Evolutionary conservation across 2,888 invertebrate genomes (phyloP).

Genomic region (Erpobdella octoculata): DNA sequence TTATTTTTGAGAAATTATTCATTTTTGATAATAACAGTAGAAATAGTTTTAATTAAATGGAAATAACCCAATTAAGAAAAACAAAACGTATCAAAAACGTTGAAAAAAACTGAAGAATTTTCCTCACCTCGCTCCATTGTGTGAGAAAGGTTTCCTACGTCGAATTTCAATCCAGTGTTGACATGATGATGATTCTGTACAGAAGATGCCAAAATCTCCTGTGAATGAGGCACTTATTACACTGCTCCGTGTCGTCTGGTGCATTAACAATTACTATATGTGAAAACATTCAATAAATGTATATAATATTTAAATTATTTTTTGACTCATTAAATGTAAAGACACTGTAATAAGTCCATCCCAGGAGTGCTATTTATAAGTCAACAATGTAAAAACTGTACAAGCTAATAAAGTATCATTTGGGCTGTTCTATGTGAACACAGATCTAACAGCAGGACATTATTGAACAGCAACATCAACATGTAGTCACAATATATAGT

Average conservation of each 20-base stretch:
- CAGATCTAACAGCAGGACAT: too few relatives aligned
- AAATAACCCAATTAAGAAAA: background rate
- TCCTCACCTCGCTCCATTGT: slow-evolving; percentile 32
- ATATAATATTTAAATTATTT: too few relatives aligned
- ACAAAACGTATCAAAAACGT: too few relatives aligned
- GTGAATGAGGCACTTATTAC: slow-evolving; percentile 29
- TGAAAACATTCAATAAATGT: too few relatives aligned
- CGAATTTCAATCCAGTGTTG: slow-evolving; percentile 36
- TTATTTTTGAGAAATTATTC: background rate
- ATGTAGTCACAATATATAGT: too few relatives aligned
- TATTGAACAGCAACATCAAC: too few relatives aligned
- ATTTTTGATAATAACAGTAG: background rate
- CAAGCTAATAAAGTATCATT: background rate
- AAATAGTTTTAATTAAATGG: background rate
- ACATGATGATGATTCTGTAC: slow-evolving; percentile 25
- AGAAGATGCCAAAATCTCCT: slow-evolving; percentile 34
- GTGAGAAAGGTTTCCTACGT: slow-evolving; percentile 25
- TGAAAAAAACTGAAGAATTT: background rate
- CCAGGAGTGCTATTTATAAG: too few relatives aligned
- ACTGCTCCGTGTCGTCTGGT: slow-evolving; percentile 31
- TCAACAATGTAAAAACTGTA: background rate
- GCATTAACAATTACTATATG: too few relatives aligned
- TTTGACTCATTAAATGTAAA: too few relatives aligned
- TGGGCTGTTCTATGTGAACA: too few relatives aligned
- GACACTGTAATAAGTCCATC: too few relatives aligned